A percentile compares a stretch with the other conserved stretches of the same genome.
Evolutionary conservation across 2,888 invertebrate genomes (phyloP).

Genomic region (Exocentrus adspersus): DNA sequence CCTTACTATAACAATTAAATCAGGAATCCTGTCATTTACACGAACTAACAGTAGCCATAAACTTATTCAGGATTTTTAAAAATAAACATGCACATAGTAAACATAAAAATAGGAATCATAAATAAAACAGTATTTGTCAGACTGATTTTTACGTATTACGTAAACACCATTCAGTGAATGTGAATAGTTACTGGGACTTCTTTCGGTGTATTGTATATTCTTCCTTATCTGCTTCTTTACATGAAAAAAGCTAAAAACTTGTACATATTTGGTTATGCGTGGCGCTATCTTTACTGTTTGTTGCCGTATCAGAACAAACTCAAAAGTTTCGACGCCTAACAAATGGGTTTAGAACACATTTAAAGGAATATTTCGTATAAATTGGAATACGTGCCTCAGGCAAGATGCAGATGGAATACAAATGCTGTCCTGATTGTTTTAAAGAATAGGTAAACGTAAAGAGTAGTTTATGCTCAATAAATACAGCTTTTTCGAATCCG

Average conservation of each 20-base stretch:
- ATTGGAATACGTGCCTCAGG: slow-evolving; percentile 7
- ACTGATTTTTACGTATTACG: slow-evolving; percentile 49
- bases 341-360: slow-evolving; percentile 24
- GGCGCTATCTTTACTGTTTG: slow-evolving; percentile 23
- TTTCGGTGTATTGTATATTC: slow-evolving; percentile 35
- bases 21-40: not conserved
- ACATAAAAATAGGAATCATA: slow-evolving; percentile 47
- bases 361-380: slow-evolving; percentile 17
- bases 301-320: slow-evolving; percentile 15
- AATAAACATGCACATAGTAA: slow-evolving; percentile 37
- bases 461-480: not conserved
- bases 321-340: slow-evolving; percentile 19
- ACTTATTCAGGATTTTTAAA: slow-evolving; percentile 17
- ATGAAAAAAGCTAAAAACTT: slow-evolving; percentile 34
- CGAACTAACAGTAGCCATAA: no score
- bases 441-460: slow-evolving; percentile 8
- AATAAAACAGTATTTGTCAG: slow-evolving; percentile 50
- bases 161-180: slow-evolving; percentile 40
- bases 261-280: slow-evolving; percentile 25
- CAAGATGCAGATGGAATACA: slow-evolving; percentile 12
- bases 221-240: slow-evolving; percentile 38
- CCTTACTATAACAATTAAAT: not conserved
- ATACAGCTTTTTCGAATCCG: slow-evolving; percentile 3
- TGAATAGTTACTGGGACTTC: slow-evolving; percentile 41
- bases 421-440: slow-evolving; percentile 13